These are phyloP conservation scores for Stomatorhinus walkeri DNA, from an alignment of 2,797 vertebrate species.

Conservation along the genomic window DNA sequence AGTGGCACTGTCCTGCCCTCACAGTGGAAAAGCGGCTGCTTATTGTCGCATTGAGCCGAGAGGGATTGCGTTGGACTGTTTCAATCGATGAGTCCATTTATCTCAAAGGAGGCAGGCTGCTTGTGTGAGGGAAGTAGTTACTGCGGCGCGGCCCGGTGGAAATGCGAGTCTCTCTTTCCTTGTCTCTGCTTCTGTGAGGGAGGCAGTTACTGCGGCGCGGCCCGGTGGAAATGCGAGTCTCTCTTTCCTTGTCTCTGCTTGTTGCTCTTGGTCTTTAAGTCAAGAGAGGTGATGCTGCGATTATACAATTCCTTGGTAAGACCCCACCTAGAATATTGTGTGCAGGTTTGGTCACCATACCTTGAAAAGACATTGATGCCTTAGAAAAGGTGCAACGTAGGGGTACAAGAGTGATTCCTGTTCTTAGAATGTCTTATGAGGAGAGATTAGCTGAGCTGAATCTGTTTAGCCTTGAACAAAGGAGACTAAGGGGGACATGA, in stretches of 20 bases:
- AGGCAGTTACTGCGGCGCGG: background rate
- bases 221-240: background rate
- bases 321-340: no score
- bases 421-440: no score
- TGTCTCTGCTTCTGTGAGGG: background rate
- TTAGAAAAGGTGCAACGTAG: no score
- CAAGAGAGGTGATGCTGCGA: no score
- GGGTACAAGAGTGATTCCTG: no score
- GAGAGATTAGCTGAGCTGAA: no score
- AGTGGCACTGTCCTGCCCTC: slow-evolving; percentile 9
- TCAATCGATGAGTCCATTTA: slow-evolving; percentile 45
- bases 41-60: slow-evolving; percentile 40
- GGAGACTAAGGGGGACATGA: no score
- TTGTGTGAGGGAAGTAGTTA: slow-evolving; percentile 19
- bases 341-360: no score
- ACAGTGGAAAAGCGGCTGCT: slow-evolving; percentile 13
- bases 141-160: background rate
- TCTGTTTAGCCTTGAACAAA: no score
- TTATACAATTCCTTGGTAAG: no score
- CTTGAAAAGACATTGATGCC: no score
- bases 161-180: background rate
- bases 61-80: slow-evolving; percentile 40
- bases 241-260: background rate
- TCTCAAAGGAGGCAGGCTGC: slow-evolving; percentile 37
- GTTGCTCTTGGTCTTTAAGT: no score